Evolutionary conservation across 2,113 vertebrate genomes (phyloP).

Genomic region (Porphyrio hochstetteri): DNA sequence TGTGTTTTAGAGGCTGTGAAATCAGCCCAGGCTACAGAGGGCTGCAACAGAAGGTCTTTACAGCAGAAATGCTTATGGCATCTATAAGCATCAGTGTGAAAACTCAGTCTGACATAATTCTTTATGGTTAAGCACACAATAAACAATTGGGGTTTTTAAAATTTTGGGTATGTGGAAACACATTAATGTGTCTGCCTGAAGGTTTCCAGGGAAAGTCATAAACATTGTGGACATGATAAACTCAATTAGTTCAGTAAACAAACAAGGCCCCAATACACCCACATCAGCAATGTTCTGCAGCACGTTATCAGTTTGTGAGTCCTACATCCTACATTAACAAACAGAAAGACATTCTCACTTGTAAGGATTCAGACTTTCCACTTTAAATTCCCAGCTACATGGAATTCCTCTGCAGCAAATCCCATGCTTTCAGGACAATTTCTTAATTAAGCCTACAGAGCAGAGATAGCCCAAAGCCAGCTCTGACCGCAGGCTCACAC

Average conservation of each 20-base stretch:
- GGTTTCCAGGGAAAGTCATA: conserved; percentile 40
- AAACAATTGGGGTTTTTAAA: conserved; percentile 9
- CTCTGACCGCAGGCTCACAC: neutral
- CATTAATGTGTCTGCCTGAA: conserved; percentile 24
- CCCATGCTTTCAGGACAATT: neutral
- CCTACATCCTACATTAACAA: neutral
- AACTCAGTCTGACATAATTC: neutral
- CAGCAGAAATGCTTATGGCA: neutral
- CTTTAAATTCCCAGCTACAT: neutral
- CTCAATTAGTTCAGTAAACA: conserved; percentile 46
- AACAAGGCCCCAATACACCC: neutral
- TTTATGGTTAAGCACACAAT: conserved; percentile 1
- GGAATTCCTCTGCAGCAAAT: neutral
- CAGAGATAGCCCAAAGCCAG: neutral
- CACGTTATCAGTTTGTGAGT: neutral
- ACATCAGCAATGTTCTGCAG: neutral
- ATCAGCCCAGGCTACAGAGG: neutral
- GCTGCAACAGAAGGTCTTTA: neutral
- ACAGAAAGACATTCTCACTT: neutral
- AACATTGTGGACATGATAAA: conserved; percentile 37
- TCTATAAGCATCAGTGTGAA: neutral
- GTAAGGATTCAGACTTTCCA: neutral
- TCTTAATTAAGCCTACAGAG: neutral
- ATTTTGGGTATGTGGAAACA: conserved; percentile 29
- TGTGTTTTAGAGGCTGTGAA: neutral